These are phyloP conservation scores for Nemotelus nigrinus DNA, from an alignment of 2,888 invertebrate genomes.

Conservation along the genomic window DNA sequence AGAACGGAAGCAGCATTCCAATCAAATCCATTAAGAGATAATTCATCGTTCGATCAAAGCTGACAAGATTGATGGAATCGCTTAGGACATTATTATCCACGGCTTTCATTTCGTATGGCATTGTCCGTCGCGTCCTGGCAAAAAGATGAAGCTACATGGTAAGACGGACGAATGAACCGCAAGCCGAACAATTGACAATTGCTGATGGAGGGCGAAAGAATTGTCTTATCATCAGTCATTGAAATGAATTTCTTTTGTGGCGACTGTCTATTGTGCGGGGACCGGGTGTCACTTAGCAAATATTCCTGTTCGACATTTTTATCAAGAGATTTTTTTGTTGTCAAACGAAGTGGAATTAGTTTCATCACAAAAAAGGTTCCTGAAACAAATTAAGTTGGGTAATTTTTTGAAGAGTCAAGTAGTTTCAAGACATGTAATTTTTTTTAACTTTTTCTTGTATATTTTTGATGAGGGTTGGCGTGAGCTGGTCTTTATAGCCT, in stretches of 20 bases:
- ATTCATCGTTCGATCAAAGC: conserved; percentile 45
- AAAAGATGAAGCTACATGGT: too few relatives aligned
- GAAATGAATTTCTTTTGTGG: conserved; percentile 25
- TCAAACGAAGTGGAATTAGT: neutral
- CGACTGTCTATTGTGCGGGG: neutral
- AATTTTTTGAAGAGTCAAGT: too few relatives aligned
- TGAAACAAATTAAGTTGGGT: too few relatives aligned
- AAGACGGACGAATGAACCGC: too few relatives aligned
- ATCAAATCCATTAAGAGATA: conserved; percentile 43
- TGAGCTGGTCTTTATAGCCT: too few relatives aligned
- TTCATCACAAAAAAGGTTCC: neutral
- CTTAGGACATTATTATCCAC: conserved; percentile 36
- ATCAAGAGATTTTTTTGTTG: neutral
- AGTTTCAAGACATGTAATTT: too few relatives aligned
- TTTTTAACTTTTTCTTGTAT: too few relatives aligned
- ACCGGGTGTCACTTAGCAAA: neutral
- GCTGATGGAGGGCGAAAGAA: conserved; percentile 8
- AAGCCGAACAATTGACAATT: conserved; percentile 5
- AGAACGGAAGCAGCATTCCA: conserved; percentile 31
- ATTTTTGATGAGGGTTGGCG: too few relatives aligned
- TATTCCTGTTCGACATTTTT: conserved; percentile 2
- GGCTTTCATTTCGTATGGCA: conserved; percentile 4
- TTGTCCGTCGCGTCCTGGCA: neutral
- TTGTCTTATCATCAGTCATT: conserved; percentile 43
- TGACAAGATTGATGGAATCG: conserved; percentile 44